These are phyloP conservation scores for Pseudomyrmex concolor DNA, from an alignment of 1,140 invertebrate species.

Conservation along the genomic window DNA sequence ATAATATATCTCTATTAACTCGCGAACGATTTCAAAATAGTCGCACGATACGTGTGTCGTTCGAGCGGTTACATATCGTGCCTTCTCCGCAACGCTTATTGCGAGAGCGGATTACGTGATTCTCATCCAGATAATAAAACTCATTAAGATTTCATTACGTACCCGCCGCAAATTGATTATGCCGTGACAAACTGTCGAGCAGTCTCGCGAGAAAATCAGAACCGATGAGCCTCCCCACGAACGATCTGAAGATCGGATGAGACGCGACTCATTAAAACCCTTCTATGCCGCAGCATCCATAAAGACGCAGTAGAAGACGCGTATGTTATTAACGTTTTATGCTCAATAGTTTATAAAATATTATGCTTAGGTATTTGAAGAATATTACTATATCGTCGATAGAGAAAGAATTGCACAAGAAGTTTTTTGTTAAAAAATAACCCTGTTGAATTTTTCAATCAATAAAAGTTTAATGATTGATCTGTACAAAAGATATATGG, in stretches of 20 bases:
- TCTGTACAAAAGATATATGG: too few species aligned
- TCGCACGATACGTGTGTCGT: slow-evolving; percentile 24
- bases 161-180: slow-evolving; percentile 39
- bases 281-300: too few species aligned
- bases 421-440: too few species aligned
- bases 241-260: slow-evolving; percentile 12
- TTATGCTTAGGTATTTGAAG: too few species aligned
- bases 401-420: too few species aligned
- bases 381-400: too few species aligned
- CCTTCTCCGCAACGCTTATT: slow-evolving; percentile 24
- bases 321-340: too few species aligned
- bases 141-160: slow-evolving; percentile 65
- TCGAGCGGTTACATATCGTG: slow-evolving; percentile 22
- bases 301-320: too few species aligned
- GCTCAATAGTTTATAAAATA: too few species aligned
- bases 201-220: slow-evolving; percentile 41
- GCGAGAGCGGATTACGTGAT: slow-evolving; percentile 48
- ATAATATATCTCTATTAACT: slow-evolving; percentile 10
- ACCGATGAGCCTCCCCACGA: neutral
- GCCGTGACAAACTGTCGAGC: slow-evolving; percentile 38
- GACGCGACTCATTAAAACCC: slow-evolving; percentile 1
- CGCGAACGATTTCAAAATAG: slow-evolving; percentile 45
- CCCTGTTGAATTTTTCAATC: too few species aligned
- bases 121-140: slow-evolving; percentile 44
- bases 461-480: too few species aligned